Base-by-base conservation (phyloP, 1,140 invertebrate species). In the Diorhabda elongata region DNA sequence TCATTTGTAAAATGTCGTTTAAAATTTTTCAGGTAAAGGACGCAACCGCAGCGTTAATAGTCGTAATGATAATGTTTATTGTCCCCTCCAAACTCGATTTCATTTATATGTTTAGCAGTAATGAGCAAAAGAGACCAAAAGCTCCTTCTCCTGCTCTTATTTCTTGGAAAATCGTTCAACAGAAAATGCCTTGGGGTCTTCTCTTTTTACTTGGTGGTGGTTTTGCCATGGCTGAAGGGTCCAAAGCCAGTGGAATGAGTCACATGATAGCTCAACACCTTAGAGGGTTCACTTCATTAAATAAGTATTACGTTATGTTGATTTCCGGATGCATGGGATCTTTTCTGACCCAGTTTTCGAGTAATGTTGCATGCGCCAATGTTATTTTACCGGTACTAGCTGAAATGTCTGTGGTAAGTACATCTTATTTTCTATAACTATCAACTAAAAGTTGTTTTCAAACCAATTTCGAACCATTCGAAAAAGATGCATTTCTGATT, bases 351-450 rank as follows among this genome's bases (percentile, higher is more conserved):
- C 92, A 94, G 79, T 90, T 95, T 75, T 91, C 91, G 0, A 92
- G 90, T 6, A 95, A 95, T 78, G 89, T 93, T 0, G 93, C 92
- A 41, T 90, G 93, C 41, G 92, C 92, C n/a, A 94, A 93, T 75
- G 89, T 93, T 7, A 86, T 95, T 57, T 78, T 95, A 61, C 93
- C 93, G 2, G 90, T 95, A 3, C 78, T 94, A 44, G 89, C 89
- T 44, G 88, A 93, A 79, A 88, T 94, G 87, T 75, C 77, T 6
- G 65, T 74, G 67, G 77, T 77, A 67, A 69, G 71, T 67, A 52
- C 26, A 26, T 26, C 26, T 26, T 1, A 26, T 26, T 26, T 26
- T 26, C 26, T 26, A 26, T 26, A 26, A 26, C 26, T 26, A 26
- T 2, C 26, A 26, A 26, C 26, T 26, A 26, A 1, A 26, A 26